Base-by-base conservation (phyloP, 23 tunicate genomes). In the Trididemnum nubilum region DNA sequence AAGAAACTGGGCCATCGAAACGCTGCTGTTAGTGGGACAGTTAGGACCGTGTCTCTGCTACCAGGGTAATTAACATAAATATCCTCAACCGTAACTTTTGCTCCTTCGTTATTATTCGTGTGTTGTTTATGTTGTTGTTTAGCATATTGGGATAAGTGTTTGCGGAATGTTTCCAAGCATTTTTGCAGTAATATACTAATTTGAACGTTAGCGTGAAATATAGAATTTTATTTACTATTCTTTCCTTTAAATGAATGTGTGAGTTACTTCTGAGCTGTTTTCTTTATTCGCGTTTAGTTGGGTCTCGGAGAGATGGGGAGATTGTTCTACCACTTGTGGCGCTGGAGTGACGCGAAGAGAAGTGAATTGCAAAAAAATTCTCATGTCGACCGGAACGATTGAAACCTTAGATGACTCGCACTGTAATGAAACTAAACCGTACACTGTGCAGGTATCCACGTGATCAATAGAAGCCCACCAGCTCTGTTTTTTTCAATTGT, bases 311-410 rank as follows among this genome's bases (percentile, higher is more conserved):
- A 12, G 33, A 15, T 87, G 91, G 91, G 91, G 91, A 0, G 85
- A 65, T 4, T 87, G 91, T 29, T 87, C 91, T 26, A 28, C 36
- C 24, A 81, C 76, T 2, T 87, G 91, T 34, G 91, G 91, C 3
- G 49, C 25, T 34, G 91, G 91, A 24, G 69, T 87, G 54, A 64
- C 77, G 67, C 57, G 69, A 30, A 73, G 91, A 24, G 37, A 32
- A 1, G 91, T 87, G 34, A 71, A 44, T 26, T 87, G 91, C 33
- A 33, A 80, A 73, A 77, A 38, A 2, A 24, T 79, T 29, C 34
- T 60, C 15, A 40, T 4, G 29, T 63, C 25, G 22, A 26, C 76
- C 9, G 85, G 85, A 23, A 39, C 24, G 36, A 28, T 81, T 24
- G 82, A 81, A 26, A 33, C 9, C 19, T 2, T 87, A 7, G 32